Evolutionary conservation across 2,113 vertebrate species (phyloP).

Genomic region (Myiagra hebetior): DNA sequence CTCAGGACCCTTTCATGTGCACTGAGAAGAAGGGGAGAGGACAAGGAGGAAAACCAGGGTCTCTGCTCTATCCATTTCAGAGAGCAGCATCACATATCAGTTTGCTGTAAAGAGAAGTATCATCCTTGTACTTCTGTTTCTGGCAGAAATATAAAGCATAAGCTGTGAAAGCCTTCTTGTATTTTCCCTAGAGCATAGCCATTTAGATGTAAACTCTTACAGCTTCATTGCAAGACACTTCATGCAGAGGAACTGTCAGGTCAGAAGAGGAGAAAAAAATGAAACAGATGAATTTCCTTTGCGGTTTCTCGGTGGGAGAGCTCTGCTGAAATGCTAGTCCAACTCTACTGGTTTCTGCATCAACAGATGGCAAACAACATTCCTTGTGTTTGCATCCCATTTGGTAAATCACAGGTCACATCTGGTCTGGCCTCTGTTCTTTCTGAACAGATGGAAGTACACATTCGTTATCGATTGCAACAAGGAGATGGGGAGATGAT

Average conservation of each 20-base stretch:
- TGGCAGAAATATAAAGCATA: conserved; percentile 6
- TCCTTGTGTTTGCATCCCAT: conserved; percentile 70
- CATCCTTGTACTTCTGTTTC: not conserved
- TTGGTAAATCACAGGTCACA: conserved; percentile 80
- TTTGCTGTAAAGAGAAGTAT: not conserved
- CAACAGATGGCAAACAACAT: conserved; percentile 81
- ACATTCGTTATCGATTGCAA: not conserved
- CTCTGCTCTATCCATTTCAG: not conserved
- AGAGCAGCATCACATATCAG: not conserved
- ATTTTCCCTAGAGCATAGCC: conserved; percentile 3
- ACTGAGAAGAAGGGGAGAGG: not conserved
- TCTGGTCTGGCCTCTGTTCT: conserved; percentile 74
- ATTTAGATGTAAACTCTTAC: conserved; percentile 48
- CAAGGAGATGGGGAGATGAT: not conserved
- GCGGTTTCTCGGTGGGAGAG: conserved; percentile 54
- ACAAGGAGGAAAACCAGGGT: not conserved
- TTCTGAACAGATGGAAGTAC: conserved; percentile 72
- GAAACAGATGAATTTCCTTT: conserved; percentile 63
- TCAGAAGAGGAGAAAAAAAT: conserved; percentile 43
- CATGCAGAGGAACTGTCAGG: conserved; percentile 60
- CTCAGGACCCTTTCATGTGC: not conserved
- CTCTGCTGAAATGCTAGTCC: conserved; percentile 64
- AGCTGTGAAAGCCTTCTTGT: not conserved
- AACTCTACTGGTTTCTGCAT: conserved; percentile 68
- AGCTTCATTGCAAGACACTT: conserved; percentile 32